A percentile compares a stretch with the other conserved stretches of the same genome.
Conservation (phyloP, 2,888 invertebrate species). For the Trachelus iudaicus region DNA sequence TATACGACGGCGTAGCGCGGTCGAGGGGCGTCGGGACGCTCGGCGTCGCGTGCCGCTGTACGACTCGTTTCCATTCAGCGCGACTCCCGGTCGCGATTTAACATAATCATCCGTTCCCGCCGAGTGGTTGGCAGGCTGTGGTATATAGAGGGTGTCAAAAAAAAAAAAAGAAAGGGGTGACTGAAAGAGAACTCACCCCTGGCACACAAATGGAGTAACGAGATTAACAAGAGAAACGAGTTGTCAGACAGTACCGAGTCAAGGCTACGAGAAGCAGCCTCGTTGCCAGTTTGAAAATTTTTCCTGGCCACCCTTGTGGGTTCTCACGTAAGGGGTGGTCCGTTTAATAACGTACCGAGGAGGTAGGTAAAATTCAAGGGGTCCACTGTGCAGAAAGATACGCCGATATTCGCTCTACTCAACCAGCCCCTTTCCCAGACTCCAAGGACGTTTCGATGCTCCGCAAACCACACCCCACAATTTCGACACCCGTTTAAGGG, state of each 20-base stretch:
- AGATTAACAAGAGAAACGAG: background rate
- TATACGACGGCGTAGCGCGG: background rate
- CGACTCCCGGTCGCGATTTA: slow-evolving; percentile 31
- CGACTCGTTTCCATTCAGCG: slow-evolving; percentile 38
- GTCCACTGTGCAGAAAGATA: too few species aligned
- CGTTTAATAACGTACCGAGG: too few species aligned
- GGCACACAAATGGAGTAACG: background rate
- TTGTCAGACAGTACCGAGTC: background rate
- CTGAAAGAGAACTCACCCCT: background rate
- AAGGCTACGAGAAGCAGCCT: background rate
- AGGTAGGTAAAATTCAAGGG: too few species aligned
- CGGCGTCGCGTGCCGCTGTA: slow-evolving; percentile 8
- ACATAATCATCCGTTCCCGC: slow-evolving; percentile 33
- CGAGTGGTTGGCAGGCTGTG: slow-evolving; percentile 26
- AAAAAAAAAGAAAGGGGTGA: slow-evolving; percentile 3
- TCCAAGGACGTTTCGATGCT: background rate
- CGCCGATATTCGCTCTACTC: background rate
- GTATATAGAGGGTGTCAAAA: background rate
- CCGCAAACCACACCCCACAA: background rate
- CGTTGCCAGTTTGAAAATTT: background rate
- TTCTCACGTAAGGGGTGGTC: too few species aligned
- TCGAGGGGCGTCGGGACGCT: background rate
- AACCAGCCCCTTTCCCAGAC: background rate
- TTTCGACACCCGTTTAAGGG: background rate
- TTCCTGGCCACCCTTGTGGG: background rate